phyloP scores from a whole-genome alignment of 2,113 vertebrate species.

The Zingel zingel region DNA sequence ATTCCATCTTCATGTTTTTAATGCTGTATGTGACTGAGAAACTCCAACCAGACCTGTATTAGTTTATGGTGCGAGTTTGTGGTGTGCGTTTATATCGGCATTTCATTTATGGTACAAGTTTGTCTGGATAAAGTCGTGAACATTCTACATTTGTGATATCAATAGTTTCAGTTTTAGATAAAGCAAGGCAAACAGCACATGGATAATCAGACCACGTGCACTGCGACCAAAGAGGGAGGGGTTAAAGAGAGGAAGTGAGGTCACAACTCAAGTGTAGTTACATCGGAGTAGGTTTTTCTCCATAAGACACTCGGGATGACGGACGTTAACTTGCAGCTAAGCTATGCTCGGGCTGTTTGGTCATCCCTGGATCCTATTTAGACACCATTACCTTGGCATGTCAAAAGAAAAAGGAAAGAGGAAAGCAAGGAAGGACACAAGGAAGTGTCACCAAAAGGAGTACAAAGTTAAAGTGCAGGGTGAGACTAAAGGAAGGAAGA shows the following conservation, averaged over 20 bases:
- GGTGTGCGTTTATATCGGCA: slow-evolving; percentile 36
- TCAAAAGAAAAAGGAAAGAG: slow-evolving; percentile 13
- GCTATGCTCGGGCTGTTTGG: slow-evolving; percentile 4
- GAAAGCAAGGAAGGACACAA: not conserved
- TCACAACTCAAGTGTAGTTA: slow-evolving; percentile 24
- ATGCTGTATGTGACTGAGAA: not conserved
- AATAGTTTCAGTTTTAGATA: slow-evolving; percentile 45
- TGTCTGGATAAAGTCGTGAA: slow-evolving; percentile 53
- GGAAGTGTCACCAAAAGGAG: slow-evolving; percentile 7
- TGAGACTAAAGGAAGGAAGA: slow-evolving; percentile 17
- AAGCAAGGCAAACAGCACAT: slow-evolving; percentile 57
- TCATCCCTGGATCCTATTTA: slow-evolving; percentile 28
- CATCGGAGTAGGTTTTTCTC: slow-evolving; percentile 11
- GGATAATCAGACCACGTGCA: not conserved
- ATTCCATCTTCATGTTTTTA: slow-evolving; percentile 37
- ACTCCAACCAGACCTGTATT: slow-evolving; percentile 18
- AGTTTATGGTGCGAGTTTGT: slow-evolving; percentile 12
- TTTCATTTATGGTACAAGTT: slow-evolving; percentile 39
- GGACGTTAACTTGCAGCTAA: slow-evolving; percentile 17
- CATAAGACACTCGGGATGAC: not conserved
- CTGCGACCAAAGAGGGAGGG: slow-evolving; percentile 1
- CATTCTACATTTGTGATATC: slow-evolving; percentile 56
- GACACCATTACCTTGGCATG: slow-evolving; percentile 29
- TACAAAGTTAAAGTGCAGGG: slow-evolving; percentile 48
- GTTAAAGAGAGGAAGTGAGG: slow-evolving; percentile 29